These are phyloP conservation scores for Dipodomys spectabilis DNA, from an alignment of 2,113 vertebrate genomes.

Conservation along the genomic window DNA sequence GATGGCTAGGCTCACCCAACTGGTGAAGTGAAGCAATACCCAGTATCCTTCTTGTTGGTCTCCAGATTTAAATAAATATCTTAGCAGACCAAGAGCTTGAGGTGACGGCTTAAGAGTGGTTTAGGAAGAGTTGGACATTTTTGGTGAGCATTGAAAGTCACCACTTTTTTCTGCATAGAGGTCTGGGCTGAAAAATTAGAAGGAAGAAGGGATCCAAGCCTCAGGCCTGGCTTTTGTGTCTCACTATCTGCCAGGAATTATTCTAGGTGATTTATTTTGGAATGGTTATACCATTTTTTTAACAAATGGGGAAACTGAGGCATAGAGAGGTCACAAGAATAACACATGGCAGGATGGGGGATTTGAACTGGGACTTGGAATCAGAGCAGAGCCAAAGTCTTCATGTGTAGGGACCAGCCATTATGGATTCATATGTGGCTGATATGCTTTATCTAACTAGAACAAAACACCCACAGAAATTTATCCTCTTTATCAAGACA, in stretches of 20 bases:
- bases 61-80: not conserved
- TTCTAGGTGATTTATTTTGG: not conserved
- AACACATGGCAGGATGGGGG: not conserved
- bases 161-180: not conserved
- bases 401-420: not conserved
- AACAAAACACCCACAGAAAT: not conserved
- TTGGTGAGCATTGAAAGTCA: not conserved
- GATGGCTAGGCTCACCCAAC: not conserved
- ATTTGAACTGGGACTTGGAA: not conserved
- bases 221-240: not conserved
- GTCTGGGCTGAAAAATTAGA: slow-evolving; percentile 20
- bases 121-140: not conserved
- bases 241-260: not conserved
- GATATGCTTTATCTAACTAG: not conserved
- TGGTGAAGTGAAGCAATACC: not conserved
- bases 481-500: not conserved
- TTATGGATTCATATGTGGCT: not conserved
- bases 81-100: not conserved
- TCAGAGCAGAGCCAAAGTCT: not conserved
- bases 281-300: not conserved
- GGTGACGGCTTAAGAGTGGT: not conserved
- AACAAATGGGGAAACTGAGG: not conserved
- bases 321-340: not conserved
- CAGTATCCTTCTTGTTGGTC: not conserved
- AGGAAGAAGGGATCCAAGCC: not conserved